Evolutionary conservation across 2,888 invertebrate species (phyloP).

Genomic region (Ypsolopha scabrella): DNA sequence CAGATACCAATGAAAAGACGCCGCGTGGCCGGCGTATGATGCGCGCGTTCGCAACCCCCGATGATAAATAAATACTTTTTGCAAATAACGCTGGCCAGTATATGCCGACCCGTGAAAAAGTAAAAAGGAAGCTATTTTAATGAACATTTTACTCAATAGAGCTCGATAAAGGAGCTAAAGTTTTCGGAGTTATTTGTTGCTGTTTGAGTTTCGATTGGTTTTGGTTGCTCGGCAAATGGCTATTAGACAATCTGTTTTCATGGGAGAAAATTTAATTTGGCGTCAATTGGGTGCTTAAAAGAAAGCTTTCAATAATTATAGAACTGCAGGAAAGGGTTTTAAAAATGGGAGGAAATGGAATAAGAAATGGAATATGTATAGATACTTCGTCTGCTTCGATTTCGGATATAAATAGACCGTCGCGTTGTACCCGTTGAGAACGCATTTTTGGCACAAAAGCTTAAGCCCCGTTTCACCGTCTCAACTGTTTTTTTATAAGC

Average conservation of each 20-base stretch:
- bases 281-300: background rate
- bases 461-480: too few species aligned
- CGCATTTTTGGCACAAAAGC: background rate
- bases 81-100: slow-evolving; percentile 53
- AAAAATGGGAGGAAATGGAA: too few species aligned
- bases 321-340: too few species aligned
- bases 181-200: slow-evolving; percentile 7
- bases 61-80: slow-evolving; percentile 63
- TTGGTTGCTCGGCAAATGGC: slow-evolving; percentile 53
- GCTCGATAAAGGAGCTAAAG: too few species aligned
- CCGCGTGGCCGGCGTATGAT: slow-evolving; percentile 51
- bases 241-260: slow-evolving; percentile 26
- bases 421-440: background rate
- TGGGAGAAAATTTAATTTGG: slow-evolving; percentile 30
- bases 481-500: too few species aligned
- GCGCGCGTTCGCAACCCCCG: slow-evolving; percentile 53
- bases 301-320: too few species aligned
- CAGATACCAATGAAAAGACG: slow-evolving; percentile 62
- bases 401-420: background rate
- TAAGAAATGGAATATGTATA: too few species aligned
- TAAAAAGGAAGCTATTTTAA: background rate
- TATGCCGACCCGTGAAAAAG: background rate
- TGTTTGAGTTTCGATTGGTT: slow-evolving; percentile 66
- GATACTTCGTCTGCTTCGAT: background rate
- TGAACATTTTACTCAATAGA: background rate